Conservation (phyloP, 2,797 vertebrate species). For the Xiphorhynchus erythropygius region DNA sequence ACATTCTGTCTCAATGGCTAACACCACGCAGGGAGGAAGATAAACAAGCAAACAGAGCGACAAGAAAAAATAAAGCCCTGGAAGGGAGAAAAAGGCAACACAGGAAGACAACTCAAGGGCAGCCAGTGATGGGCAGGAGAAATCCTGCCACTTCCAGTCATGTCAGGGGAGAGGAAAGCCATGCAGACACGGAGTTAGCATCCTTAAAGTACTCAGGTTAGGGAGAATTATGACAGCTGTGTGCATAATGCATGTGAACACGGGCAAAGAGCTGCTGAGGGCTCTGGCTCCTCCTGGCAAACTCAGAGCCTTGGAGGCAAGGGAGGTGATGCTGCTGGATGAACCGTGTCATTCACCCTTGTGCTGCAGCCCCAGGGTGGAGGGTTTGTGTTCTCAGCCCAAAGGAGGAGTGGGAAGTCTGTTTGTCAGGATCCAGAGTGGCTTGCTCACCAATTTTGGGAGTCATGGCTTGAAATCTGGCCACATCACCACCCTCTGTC, state of each 20-base stretch:
- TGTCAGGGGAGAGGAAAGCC: neutral
- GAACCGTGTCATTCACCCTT: neutral
- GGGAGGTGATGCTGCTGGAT: neutral
- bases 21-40: constrained; percentile 6
- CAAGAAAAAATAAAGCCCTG: neutral
- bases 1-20: constrained; percentile 19
- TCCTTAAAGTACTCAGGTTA: neutral
- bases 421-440: fast-evolving
- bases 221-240: neutral
- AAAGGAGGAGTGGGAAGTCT: neutral
- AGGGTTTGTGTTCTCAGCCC: neutral
- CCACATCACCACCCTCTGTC: fast-evolving
- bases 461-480: neutral
- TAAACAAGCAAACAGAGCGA: neutral
- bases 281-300: neutral
- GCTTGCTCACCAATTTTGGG: fast-evolving
- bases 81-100: neutral
- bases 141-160: constrained; percentile 35
- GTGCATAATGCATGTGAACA: neutral
- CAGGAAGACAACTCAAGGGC: constrained; percentile 66
- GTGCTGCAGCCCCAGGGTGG: neutral
- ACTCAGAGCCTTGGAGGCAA: neutral
- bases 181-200: neutral
- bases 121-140: constrained; percentile 19
- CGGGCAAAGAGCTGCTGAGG: neutral